Evolutionary conservation across 2,888 invertebrate genomes (phyloP), one percentile per base, ranked within the genome.

Genomic region (Rhopalosiphum nymphaeae): DNA sequence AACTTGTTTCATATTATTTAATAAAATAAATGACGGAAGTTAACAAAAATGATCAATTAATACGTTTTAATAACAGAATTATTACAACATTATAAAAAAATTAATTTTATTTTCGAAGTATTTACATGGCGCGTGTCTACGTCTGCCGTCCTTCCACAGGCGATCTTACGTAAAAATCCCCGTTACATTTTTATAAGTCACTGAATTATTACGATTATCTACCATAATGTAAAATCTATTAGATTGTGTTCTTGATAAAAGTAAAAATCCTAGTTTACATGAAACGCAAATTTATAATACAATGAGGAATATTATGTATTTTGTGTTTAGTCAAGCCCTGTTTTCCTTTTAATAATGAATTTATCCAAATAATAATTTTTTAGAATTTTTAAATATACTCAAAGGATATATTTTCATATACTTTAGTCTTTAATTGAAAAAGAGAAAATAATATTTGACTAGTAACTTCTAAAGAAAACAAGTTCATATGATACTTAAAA

Each of bases 111-210:
- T 67, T 67, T 21, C n/a, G 36, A 78, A 29, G 26, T 78, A 42
- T 53, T 29, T 91, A 53, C 29, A 78, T 84, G 21, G 53, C 53
- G 26, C 7, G 49, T 53, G 11, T n/a, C 7, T 57, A 42, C 16
- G 36, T 53, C 44, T 25, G 46, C 67, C 61, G 89, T 93, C 46
- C 78, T 93, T 93, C 85, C 49, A 46, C 29, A 29, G 93, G 84
- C 89, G 0, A 36, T 89, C 56, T 93, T 93, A 84, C 84, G 89
- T 89, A 84, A 89, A 93, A 92, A 89, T 42, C 49, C 16, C 85
- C 56, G 85, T 91, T 91, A 91, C 57, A 85, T 85, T 44, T 91
- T 85, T 44, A 87, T 61, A 25, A 61, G 61, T 44, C 25, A 57
- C 25, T 36, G 46, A 85, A 53, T 53, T 13, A 42, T 78, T 78